phyloP scores from a whole-genome alignment of 2,888 invertebrate species.

The Trimorus sp. region DNA sequence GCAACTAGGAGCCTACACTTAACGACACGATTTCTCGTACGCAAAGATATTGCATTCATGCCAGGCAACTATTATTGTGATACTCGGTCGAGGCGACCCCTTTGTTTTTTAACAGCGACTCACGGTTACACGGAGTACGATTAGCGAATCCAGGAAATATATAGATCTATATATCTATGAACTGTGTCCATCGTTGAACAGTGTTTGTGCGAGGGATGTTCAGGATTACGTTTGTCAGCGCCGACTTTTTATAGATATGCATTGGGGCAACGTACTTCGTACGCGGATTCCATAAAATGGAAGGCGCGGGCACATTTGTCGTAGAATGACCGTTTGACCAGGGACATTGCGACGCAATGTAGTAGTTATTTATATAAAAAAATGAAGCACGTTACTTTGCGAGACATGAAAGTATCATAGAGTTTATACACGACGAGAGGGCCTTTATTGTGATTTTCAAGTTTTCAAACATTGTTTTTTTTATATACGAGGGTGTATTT shows the following conservation, averaged over 20 bases:
- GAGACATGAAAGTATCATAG: constrained; percentile 56
- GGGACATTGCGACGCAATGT: constrained; percentile 27
- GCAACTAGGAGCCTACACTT: constrained; percentile 53
- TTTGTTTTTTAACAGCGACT: constrained; percentile 29
- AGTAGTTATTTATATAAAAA: constrained; percentile 49
- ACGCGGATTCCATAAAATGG: too few relatives aligned
- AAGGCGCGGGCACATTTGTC: too few relatives aligned
- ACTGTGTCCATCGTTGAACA: constrained; percentile 15
- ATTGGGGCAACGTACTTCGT: too few relatives aligned
- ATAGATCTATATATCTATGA: too few relatives aligned
- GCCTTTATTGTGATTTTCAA: constrained; percentile 22
- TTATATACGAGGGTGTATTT: constrained; percentile 4
- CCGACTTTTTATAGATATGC: too few relatives aligned
- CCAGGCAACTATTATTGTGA: constrained; percentile 56
- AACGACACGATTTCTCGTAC: constrained; percentile 49
- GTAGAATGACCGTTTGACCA: background rate
- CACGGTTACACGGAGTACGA: constrained; percentile 23
- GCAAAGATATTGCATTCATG: constrained; percentile 35
- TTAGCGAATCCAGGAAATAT: constrained; percentile 32
- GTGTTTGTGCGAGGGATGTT: background rate
- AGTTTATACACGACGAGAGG: constrained; percentile 46
- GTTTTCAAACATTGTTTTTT: constrained; percentile 28
- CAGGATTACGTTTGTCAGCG: too few relatives aligned
- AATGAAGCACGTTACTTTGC: constrained; percentile 55
- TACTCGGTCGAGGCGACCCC: constrained; percentile 53